A percentile compares a stretch with the other conserved stretches of the same genome.
These are phyloP conservation scores for Pseudolaguvia tuberculata DNA, from an alignment of 2,113 vertebrate species.

Conservation along the genomic window DNA sequence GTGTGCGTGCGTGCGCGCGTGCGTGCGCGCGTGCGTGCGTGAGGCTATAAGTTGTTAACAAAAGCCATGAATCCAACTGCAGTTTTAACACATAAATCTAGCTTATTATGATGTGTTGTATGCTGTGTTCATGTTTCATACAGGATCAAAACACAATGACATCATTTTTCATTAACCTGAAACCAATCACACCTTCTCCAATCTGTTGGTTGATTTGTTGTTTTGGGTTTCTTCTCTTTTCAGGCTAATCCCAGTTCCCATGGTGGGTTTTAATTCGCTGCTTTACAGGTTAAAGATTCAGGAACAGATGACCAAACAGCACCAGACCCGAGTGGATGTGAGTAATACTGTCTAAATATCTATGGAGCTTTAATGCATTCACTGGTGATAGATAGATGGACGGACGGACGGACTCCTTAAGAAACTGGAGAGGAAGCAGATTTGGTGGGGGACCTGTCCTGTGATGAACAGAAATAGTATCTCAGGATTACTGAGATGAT, in stretches of 20 bases:
- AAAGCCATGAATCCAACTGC: too few relatives aligned
- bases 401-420: too few relatives aligned
- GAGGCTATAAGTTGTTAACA: too few relatives aligned
- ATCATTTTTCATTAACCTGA: background rate
- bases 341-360: conserved; percentile 47
- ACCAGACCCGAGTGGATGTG: conserved; percentile 94
- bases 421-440: background rate
- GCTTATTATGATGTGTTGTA: too few relatives aligned
- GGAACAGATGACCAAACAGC: conserved; percentile 98
- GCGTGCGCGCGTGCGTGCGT: too few relatives aligned
- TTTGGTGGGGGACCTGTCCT: background rate
- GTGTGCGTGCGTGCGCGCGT: too few relatives aligned
- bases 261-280: conserved; percentile 96
- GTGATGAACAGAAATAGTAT: background rate
- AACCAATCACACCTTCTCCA: background rate
- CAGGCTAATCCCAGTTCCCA: conserved; percentile 94
- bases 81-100: too few relatives aligned
- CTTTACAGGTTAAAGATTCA: conserved; percentile 89
- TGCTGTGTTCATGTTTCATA: too few relatives aligned
- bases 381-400: background rate
- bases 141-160: too few relatives aligned
- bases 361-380: background rate
- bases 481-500: background rate
- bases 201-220: too few relatives aligned
- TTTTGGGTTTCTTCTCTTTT: background rate